Conservation (phyloP, 1,140 invertebrate species). For the Trinorchestia longiramus region DNA sequence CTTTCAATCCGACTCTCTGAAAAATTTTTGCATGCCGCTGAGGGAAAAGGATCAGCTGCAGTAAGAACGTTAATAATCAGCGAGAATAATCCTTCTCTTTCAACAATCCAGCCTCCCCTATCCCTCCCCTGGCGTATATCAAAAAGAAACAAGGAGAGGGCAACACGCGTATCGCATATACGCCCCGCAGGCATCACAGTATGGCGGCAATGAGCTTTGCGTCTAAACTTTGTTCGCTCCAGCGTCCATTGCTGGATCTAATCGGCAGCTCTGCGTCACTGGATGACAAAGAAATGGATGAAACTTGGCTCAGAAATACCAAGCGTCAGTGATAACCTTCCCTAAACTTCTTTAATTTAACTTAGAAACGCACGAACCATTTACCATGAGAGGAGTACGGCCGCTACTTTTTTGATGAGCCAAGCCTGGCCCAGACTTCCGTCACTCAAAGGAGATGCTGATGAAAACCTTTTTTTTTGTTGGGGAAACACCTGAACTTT, state of each 20-base stretch:
- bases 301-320: slow-evolving; percentile 12
- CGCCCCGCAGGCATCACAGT: background rate
- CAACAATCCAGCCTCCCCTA: no score
- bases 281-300: slow-evolving; percentile 23
- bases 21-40: no score
- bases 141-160: no score
- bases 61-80: no score
- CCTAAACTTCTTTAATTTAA: slow-evolving; percentile 40
- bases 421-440: background rate
- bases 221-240: background rate
- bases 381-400: background rate
- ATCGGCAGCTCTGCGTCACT: slow-evolving; percentile 13
- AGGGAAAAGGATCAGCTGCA: no score
- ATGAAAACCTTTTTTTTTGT: background rate
- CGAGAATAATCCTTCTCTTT: no score
- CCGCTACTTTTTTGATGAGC: background rate
- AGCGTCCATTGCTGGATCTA: slow-evolving; percentile 5
- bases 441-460: background rate
- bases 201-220: background rate
- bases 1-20: no score
- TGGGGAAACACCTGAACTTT: background rate
- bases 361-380: slow-evolving; percentile 3
- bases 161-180: background rate
- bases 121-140: no score
- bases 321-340: slow-evolving; percentile 24